Evolutionary conservation across 1,140 invertebrate genomes (phyloP).

Genomic region (Drosophila elegans): DNA sequence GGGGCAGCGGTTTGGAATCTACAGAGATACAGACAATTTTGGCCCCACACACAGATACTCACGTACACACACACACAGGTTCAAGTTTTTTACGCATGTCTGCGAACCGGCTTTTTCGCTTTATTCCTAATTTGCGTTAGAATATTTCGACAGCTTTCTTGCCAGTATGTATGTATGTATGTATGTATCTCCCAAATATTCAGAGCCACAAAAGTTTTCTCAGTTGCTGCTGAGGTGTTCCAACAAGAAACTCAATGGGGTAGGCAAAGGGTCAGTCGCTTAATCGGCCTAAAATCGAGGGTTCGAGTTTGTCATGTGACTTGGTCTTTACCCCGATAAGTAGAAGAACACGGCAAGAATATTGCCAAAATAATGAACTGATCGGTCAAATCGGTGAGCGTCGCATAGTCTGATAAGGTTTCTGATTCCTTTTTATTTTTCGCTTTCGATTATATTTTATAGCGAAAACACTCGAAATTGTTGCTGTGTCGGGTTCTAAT

Average conservation of each 20-base stretch:
- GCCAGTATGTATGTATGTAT: constrained; percentile 13
- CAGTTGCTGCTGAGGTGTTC: constrained; percentile 28
- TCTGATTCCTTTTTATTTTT: background rate
- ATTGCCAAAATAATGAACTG: constrained; percentile 2
- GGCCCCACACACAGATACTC: constrained; percentile 19
- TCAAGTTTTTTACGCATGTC: constrained; percentile 66
- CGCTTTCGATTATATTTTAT: constrained; percentile 6
- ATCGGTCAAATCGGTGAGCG: constrained; percentile 8
- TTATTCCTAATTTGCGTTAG: constrained; percentile 46
- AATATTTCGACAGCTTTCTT: constrained; percentile 24
- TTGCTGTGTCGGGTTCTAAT: constrained; percentile 12
- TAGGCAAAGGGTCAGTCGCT: constrained; percentile 64
- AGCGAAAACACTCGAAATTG: background rate
- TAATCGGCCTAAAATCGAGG: constrained; percentile 7
- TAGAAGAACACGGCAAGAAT: constrained; percentile 21
- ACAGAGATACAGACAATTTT: constrained; percentile 45
- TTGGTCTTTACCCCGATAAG: constrained; percentile 35
- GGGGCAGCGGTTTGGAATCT: background rate
- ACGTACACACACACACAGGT: constrained; percentile 7
- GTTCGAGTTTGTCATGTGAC: constrained; percentile 51
- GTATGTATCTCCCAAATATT: constrained; percentile 50
- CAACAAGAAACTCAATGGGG: constrained; percentile 76
- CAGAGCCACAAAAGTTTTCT: constrained; percentile 16
- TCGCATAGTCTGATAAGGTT: constrained; percentile 15
- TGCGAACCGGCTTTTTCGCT: constrained; percentile 72